Evolutionary conservation across 2,113 vertebrate genomes (phyloP).

Genomic region (Etheostoma cragini): DNA sequence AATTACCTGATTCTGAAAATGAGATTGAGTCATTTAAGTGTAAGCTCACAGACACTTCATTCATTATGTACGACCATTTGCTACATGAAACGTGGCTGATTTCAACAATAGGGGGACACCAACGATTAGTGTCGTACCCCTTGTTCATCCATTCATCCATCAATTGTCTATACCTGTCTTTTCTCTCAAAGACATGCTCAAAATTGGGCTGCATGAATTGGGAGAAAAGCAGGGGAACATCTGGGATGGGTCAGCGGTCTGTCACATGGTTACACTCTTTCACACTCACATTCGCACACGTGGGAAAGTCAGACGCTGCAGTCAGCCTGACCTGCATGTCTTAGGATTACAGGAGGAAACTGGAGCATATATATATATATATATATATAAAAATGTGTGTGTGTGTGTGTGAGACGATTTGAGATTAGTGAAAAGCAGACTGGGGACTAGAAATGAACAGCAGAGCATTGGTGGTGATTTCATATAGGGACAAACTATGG

Average conservation of each 20-base stretch:
- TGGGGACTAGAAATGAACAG: constrained; percentile 1
- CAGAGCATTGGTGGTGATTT: background rate
- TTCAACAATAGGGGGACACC: constrained; percentile 41
- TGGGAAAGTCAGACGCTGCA: constrained; percentile 28
- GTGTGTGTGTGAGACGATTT: background rate
- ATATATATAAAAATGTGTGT: background rate
- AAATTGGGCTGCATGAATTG: background rate
- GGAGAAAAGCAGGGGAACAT: constrained; percentile 25
- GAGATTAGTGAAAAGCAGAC: background rate
- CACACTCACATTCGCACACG: constrained; percentile 51
- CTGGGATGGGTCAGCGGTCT: constrained; percentile 30
- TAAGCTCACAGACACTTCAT: constrained; percentile 57
- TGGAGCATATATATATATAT: background rate
- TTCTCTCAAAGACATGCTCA: constrained; percentile 12
- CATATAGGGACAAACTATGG: background rate
- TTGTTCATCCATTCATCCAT: constrained; percentile 14
- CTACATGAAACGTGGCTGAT: constrained; percentile 54
- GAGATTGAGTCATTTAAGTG: constrained; percentile 57
- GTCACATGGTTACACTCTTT: constrained; percentile 50
- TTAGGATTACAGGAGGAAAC: constrained; percentile 50
- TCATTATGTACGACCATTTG: constrained; percentile 69
- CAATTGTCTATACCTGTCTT: constrained; percentile 13
- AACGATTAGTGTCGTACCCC: constrained; percentile 37
- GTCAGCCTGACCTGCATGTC: constrained; percentile 56
- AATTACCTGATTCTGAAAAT: background rate